Evolutionary conservation across 2,113 vertebrate genomes (phyloP).

Genomic region (Grammomys surdaster): DNA sequence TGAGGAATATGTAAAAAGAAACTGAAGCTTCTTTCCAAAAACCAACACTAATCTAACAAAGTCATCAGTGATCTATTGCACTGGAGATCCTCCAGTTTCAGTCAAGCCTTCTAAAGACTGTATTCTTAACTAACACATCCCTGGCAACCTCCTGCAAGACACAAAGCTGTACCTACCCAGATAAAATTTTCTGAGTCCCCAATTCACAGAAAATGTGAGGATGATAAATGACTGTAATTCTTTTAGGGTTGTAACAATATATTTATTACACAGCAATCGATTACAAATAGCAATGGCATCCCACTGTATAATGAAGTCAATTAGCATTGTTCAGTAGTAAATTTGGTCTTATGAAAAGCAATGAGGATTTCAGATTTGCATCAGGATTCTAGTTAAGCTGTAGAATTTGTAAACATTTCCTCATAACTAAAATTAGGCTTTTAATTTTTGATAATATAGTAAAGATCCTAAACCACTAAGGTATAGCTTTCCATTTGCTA

Average conservation of each 20-base stretch:
- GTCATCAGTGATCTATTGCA: neutral
- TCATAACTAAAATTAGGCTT: constrained; percentile 3
- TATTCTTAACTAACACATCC: neutral
- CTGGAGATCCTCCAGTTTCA: neutral
- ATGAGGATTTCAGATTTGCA: neutral
- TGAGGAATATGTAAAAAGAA: neutral
- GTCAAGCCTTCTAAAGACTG: neutral
- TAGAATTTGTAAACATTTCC: neutral
- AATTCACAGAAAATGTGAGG: neutral
- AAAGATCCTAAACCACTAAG: constrained; percentile 19
- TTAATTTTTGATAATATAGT: neutral
- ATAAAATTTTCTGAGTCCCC: neutral
- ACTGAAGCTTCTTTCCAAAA: neutral
- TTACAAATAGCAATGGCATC: neutral
- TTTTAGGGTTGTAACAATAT: neutral
- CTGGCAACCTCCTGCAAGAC: neutral
- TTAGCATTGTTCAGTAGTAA: neutral
- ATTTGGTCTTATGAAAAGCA: neutral
- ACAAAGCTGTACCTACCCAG: neutral
- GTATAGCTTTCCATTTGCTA: neutral
- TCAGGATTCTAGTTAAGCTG: neutral
- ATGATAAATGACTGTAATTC: neutral
- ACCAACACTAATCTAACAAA: neutral
- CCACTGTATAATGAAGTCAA: neutral
- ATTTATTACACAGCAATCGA: neutral